Conservation (phyloP, 2,797 vertebrate genomes). For the Myotis pilosus region DNA sequence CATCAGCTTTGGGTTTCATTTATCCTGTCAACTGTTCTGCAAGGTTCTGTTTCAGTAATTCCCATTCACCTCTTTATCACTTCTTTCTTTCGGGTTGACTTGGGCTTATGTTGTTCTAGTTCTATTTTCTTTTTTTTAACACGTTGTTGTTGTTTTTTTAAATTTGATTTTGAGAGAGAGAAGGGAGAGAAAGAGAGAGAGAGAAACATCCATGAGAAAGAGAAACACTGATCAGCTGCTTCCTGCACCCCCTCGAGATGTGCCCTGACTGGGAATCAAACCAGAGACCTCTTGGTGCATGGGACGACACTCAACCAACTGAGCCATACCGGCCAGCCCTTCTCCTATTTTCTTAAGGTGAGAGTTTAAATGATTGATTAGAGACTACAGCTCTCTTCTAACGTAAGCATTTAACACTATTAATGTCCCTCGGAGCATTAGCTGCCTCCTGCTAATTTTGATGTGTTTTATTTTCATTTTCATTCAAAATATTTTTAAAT, state of each 20-base stretch:
- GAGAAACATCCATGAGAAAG: no score
- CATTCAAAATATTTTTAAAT: conserved; percentile 19
- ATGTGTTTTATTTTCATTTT: background rate
- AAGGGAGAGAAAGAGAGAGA: no score
- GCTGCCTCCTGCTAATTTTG: background rate
- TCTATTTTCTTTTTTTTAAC: background rate
- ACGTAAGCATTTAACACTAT: background rate
- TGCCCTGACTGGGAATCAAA: no score
- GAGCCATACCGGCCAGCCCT: no score
- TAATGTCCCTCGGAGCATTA: background rate
- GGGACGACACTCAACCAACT: no score
- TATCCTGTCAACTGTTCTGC: background rate
- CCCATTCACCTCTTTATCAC: background rate
- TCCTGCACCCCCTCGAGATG: no score
- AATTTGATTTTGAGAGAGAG: no score
- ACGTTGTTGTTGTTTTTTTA: no score
- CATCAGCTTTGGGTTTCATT: background rate
- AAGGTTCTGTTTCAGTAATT: background rate
- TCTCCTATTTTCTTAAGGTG: background rate
- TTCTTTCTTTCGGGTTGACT: background rate
- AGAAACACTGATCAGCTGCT: no score
- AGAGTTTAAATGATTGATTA: background rate
- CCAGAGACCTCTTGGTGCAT: no score
- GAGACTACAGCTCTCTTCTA: background rate
- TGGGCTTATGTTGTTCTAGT: background rate